phyloP scores from a whole-genome alignment of 2,113 vertebrate species.

The Chitala chitala region DNA sequence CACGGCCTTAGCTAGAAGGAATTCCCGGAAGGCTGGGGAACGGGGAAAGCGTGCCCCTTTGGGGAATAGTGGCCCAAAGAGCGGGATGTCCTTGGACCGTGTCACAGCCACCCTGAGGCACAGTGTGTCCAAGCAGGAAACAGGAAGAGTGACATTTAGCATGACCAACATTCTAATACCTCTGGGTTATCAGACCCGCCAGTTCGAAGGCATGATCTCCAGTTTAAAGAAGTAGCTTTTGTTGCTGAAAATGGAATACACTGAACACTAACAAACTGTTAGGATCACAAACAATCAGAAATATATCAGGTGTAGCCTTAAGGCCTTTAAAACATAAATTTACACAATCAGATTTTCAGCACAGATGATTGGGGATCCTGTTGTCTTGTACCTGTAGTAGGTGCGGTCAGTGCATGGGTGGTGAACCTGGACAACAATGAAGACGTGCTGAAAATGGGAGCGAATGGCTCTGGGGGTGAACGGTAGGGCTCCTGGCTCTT shows the following conservation, averaged over 20 bases:
- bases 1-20: constrained; percentile 81
- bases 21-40: constrained; percentile 73
- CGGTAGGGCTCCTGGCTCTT: constrained; percentile 78
- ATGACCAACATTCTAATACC: not conserved
- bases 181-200: not conserved
- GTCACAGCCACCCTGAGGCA: constrained; percentile 76
- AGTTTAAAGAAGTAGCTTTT: too few species aligned
- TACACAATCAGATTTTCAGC: too few species aligned
- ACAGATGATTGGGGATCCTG: too few species aligned
- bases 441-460: constrained; percentile 86
- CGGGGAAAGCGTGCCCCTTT: constrained; percentile 72
- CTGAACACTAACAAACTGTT: too few species aligned
- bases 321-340: too few species aligned
- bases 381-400: constrained; percentile 86
- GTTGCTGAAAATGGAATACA: too few species aligned
- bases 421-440: constrained; percentile 76
- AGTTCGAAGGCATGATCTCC: too few species aligned
- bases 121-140: not conserved
- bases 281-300: too few species aligned
- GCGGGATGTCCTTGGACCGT: constrained; percentile 83
- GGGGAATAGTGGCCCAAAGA: constrained; percentile 76
- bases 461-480: constrained; percentile 83
- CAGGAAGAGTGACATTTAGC: not conserved
- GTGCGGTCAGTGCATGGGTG: constrained; percentile 69
- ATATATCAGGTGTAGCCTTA: too few species aligned